Base-by-base conservation (phyloP, 1,140 invertebrate species). In the Zaprionus gabonicus region DNA sequence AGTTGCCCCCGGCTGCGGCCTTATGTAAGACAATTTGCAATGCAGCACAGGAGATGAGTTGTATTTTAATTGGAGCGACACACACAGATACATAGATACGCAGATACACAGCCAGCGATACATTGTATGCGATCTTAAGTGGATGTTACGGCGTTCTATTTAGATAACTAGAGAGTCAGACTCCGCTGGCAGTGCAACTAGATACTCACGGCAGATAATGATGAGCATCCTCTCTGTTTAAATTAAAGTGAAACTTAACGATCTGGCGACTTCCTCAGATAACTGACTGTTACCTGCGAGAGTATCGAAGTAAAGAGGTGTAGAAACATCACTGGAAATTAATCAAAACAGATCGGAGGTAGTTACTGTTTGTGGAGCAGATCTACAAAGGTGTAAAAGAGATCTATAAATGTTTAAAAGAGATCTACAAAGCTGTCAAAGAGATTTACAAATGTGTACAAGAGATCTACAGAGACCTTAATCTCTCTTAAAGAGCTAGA, bases 21-120 rank as follows among this genome's bases (percentile, higher is more conserved):
- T 77, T 77, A 77, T 77, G 75, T 68, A 77, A 77, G 58, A 51
- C 27, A 49, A 77, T 86, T 87, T 86, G 82, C 82, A 86, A 87
- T 88, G 85, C 78, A 80, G 78, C 71, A 65, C 84, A 87, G 84
- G 78, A 88, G 84, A 88, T 88, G 84, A 88, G 84, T 84, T 88
- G 78, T 74, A 88, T 90, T 81, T 81, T 78, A 84, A 88, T 81
- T 88, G 84, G 84, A 88, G 38, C 84, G 76, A 80, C 78, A 46
- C 17, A 64, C 57, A 46, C 36, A 23, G 12, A 20, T 51, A 25
- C 60, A 31, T 7, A 62, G 10, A 28, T 15, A 31, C 44, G 17
- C 15, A 60, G 17, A 27, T 28, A 41, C 6, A 46, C 13, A 46
- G 38, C 60, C 27, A 31, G 6, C 25, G 13, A 53, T 36, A 27